Conservation (phyloP, 2,888 invertebrate genomes). For the Drosophila infuscata region DNA sequence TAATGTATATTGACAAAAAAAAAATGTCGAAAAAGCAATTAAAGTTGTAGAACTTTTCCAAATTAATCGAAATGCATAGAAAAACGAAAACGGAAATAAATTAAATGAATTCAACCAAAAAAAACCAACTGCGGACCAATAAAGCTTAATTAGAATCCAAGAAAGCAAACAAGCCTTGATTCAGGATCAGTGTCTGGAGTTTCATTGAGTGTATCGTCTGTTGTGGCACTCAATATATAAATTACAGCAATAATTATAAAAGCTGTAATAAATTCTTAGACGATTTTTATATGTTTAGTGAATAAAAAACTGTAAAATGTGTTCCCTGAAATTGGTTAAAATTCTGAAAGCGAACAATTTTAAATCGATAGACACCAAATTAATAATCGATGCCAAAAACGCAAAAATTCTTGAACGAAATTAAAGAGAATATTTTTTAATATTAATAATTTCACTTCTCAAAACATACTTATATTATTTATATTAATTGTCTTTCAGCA, state of each 20-base stretch:
- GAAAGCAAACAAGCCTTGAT: neutral
- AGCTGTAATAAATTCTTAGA: neutral
- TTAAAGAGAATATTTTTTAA: neutral
- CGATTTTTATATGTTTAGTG: neutral
- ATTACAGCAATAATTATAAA: neutral
- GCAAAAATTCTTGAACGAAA: neutral
- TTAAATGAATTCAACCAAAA: neutral
- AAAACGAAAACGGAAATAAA: neutral
- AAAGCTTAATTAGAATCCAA: neutral
- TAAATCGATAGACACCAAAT: neutral
- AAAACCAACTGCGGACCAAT: neutral
- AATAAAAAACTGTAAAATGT: neutral
- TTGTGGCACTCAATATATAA: neutral
- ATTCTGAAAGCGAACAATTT: too few relatives aligned
- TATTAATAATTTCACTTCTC: neutral
- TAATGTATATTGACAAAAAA: neutral
- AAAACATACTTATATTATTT: neutral
- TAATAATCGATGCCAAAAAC: neutral
- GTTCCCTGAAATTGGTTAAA: too few relatives aligned
- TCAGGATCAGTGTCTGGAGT: neutral
- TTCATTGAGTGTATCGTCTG: neutral
- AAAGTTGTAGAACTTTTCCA: neutral
- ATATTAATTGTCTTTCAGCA: neutral
- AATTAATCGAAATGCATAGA: neutral
- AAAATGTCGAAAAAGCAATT: too few relatives aligned